Percentiles rank a stretch among this genome's conserved stretches.
These are phyloP conservation scores for Ammospiza nelsoni DNA, from an alignment of 2,113 vertebrate species.

Conservation along the genomic window DNA sequence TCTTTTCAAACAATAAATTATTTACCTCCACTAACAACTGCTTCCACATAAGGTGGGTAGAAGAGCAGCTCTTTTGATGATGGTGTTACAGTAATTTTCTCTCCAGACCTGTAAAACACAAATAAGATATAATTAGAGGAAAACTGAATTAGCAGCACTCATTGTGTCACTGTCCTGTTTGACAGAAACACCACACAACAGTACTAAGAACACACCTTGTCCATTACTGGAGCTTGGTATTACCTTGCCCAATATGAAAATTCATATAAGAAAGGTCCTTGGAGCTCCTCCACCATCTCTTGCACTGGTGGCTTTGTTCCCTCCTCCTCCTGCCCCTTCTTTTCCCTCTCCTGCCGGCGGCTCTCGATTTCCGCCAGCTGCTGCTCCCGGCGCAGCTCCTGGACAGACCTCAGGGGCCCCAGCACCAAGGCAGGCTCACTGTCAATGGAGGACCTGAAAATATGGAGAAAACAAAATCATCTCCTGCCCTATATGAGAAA, in stretches of 20 bases:
- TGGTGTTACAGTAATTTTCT: slow-evolving; percentile 93
- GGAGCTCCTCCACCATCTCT: slow-evolving; percentile 90
- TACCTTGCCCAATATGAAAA: slow-evolving; percentile 98
- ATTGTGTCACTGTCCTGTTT: fast-evolving
- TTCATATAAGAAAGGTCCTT: slow-evolving; percentile 91
- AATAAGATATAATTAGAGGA: background rate
- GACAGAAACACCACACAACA: background rate
- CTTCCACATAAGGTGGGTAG: slow-evolving; percentile 92
- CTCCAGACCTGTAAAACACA: slow-evolving; percentile 84
- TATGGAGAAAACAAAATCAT: background rate
- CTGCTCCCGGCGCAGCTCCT: slow-evolving; percentile 90
- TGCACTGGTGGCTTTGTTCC: slow-evolving; percentile 82
- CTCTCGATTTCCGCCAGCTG: slow-evolving; percentile 90
- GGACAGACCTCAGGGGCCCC: slow-evolving; percentile 88
- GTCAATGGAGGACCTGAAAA: slow-evolving; percentile 92
- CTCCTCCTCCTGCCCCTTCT: slow-evolving; percentile 75
- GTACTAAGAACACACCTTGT: background rate
- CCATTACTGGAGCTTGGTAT: fast-evolving
- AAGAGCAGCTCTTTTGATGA: slow-evolving; percentile 96
- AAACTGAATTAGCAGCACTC: background rate
- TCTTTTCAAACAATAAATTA: background rate
- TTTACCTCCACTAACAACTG: slow-evolving; percentile 91
- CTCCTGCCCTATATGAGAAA: background rate
- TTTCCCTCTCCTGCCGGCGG: slow-evolving; percentile 88
- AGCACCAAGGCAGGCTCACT: slow-evolving; percentile 96